A percentile compares a stretch with the other conserved stretches of the same genome.
Evolutionary conservation across 2,113 vertebrate species (phyloP).

Genomic region (Gymnobelideus leadbeateri): DNA sequence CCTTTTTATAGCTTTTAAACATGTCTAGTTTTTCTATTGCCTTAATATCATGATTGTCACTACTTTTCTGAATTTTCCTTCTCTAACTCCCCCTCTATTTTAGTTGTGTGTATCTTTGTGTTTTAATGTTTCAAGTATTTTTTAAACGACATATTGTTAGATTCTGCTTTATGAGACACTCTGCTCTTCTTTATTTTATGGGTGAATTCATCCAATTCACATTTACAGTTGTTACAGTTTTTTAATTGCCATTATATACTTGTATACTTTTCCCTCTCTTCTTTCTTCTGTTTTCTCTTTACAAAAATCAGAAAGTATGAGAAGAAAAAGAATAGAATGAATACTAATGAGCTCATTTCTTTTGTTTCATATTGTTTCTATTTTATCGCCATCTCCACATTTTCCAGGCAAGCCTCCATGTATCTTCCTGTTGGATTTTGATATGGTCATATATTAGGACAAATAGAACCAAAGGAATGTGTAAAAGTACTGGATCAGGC

Average conservation of each 20-base stretch:
- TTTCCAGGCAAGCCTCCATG: background rate
- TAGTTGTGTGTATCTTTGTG: background rate
- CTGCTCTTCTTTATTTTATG: background rate
- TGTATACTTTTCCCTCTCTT: background rate
- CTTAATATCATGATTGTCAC: background rate
- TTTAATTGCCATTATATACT: background rate
- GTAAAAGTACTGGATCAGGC: background rate
- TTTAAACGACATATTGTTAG: background rate
- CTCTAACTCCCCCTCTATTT: background rate
- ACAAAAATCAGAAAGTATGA: background rate
- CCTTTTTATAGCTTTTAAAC: background rate
- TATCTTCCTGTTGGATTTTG: background rate
- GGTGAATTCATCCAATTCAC: background rate
- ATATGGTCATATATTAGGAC: background rate
- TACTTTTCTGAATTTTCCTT: background rate
- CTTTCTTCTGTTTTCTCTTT: background rate
- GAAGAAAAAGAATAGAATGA: background rate
- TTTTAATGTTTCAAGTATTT: background rate
- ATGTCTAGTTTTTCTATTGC: background rate
- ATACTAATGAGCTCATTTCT: background rate
- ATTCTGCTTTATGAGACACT: background rate
- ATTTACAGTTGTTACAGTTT: background rate
- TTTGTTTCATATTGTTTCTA: background rate
- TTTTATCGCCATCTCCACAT: background rate
- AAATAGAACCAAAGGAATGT: background rate